Conservation (phyloP, 2,888 invertebrate genomes). For the Keiferia lycopersicella region DNA sequence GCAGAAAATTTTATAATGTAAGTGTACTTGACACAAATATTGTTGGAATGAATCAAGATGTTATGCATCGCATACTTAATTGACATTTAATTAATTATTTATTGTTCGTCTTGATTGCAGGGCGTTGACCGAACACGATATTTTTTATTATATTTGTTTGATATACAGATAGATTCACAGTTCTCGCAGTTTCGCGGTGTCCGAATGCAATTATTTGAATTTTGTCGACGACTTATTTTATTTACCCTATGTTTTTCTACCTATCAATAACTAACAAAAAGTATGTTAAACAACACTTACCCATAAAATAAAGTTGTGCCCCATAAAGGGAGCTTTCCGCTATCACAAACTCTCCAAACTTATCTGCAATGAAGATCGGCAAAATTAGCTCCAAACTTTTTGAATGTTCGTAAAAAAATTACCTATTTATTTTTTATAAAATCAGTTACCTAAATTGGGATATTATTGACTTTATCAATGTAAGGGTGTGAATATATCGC, state of each 20-base stretch:
- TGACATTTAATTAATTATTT: constrained; percentile 5
- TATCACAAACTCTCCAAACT: constrained; percentile 35
- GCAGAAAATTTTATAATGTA: neutral
- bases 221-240: too few species aligned
- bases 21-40: neutral
- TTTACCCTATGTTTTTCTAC: too few species aligned
- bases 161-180: neutral
- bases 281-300: constrained; percentile 52
- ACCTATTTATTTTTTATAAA: neutral
- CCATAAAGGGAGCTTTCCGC: constrained; percentile 65
- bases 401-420: neutral
- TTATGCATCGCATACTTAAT: neutral
- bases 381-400: constrained; percentile 10
- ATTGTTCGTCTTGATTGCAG: neutral
- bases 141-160: neutral
- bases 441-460: constrained; percentile 5
- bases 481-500: constrained; percentile 5
- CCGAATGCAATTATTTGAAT: neutral
- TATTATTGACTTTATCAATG: neutral
- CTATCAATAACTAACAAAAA: too few species aligned
- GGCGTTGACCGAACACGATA: neutral
- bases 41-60: neutral
- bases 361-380: constrained; percentile 43
- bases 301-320: constrained; percentile 57
- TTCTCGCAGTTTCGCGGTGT: neutral